A percentile compares a stretch with the other conserved stretches of the same genome.
These are phyloP conservation scores for Gracilinanus agilis DNA, from an alignment of 2,113 vertebrate species.

Conservation along the genomic window DNA sequence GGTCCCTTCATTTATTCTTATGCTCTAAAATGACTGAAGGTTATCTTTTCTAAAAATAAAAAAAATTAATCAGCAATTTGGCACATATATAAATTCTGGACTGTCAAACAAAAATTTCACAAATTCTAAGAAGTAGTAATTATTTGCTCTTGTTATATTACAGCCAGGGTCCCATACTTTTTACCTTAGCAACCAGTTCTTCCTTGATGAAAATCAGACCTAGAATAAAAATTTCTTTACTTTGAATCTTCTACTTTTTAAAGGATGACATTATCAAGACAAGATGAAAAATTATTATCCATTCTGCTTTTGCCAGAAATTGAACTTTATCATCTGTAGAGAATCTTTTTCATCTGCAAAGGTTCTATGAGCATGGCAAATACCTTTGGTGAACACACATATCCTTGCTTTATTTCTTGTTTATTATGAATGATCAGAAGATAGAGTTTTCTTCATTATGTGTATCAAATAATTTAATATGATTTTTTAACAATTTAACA, in stretches of 20 bases:
- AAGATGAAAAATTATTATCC: background rate
- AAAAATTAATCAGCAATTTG: background rate
- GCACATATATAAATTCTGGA: background rate
- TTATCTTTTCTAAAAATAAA: background rate
- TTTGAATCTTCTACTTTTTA: background rate
- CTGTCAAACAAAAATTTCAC: background rate
- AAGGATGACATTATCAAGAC: background rate
- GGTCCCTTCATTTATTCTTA: background rate
- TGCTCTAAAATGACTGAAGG: background rate
- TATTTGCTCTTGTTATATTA: background rate
- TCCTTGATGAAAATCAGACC: background rate
- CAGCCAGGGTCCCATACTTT: background rate
- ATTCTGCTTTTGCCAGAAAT: background rate
- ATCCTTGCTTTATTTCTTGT: background rate
- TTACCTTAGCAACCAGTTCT: background rate
- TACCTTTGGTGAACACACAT: background rate
- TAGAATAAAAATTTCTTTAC: background rate
- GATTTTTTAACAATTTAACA: no score
- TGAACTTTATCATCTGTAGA: background rate
- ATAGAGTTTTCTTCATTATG: background rate
- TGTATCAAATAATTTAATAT: background rate
- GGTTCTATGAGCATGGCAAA: background rate
- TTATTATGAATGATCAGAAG: background rate
- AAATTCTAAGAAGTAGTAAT: background rate
- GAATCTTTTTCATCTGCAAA: background rate